Evolutionary conservation across 1,140 invertebrate genomes (phyloP), one percentile per base, ranked within the genome.

Genomic region (Conus ventricosus): DNA sequence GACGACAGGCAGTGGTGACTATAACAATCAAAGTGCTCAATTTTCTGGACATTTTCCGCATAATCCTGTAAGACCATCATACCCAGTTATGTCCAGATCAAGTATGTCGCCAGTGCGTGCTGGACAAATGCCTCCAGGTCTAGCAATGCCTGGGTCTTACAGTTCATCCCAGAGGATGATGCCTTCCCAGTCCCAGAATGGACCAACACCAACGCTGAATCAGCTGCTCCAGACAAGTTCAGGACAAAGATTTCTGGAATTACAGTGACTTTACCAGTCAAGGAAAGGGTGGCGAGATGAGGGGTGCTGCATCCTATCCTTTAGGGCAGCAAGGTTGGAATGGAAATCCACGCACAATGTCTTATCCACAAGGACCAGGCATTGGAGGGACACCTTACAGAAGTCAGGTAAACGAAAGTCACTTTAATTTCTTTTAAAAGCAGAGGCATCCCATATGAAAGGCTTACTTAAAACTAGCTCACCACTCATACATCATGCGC

Each of bases 131-230:
- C 82, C 89, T 71, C 89, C 89, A 75, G 89, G 91, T 55, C 89
- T 91, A 86, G 88, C 92, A 90, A 89, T 91, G 86, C 92, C 91
- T 76, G 92, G 90, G 1, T 91, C 91, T 27, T 89, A 88, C 67
- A 84, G 83, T 57, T 90, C 67, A 20, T n/a, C 89, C 85, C 91
- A 90, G 82, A 91, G 92, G 81, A 91, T 92, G 90, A 92, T 97
- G 76, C 96, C 96, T 5, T 96, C 97, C 88, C 96, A 97, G 67
- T 71, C 67, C 0, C 97, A 97, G 86, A 92, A 92, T 81, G 95
- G 98, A 82, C 98, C 98, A n/a, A 98, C 98, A 78, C 98, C 98
- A 80, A 98, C 98, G 57, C 96, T 98, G 87, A 98, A 98, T 95
- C 98, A 98, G 92, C 95, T 98, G 91, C 96, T 98, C 63, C 97